Conservation (phyloP, 2,797 vertebrate species). For the Macropodus opercularis region DNA sequence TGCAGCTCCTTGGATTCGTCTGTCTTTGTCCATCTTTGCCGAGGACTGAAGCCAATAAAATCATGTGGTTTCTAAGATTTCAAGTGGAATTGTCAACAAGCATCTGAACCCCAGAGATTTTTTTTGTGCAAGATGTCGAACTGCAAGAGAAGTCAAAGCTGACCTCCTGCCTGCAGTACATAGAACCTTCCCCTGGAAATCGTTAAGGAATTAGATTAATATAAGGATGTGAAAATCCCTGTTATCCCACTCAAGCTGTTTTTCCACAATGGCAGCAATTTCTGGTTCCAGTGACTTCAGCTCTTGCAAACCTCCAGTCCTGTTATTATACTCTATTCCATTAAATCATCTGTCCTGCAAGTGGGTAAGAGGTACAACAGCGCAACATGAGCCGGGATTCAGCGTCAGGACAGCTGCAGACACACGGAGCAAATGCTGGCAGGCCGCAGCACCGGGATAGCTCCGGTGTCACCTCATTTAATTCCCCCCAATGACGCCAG, state of each 20-base stretch:
- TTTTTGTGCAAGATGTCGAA: constrained; percentile 24
- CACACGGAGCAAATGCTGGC: constrained; percentile 36
- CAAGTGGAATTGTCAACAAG: not conserved
- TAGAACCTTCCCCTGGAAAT: constrained; percentile 27
- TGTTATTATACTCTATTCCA: constrained; percentile 51
- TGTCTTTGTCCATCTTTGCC: constrained; percentile 3
- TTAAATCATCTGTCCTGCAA: constrained; percentile 44
- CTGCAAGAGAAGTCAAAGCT: not conserved
- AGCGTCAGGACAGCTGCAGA: constrained; percentile 53
- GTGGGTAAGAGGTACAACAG: constrained; percentile 23
- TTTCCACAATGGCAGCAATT: constrained; percentile 45
- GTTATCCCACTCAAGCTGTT: constrained; percentile 5
- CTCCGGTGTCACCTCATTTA: constrained; percentile 61
- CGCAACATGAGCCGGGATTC: constrained; percentile 52
- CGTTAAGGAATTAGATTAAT: constrained; percentile 20
- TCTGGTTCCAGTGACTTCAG: constrained; percentile 25
- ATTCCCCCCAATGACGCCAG: constrained; percentile 56
- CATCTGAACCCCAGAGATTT: not conserved
- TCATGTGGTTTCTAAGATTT: not conserved
- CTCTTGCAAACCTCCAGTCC: constrained; percentile 28
- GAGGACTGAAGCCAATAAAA: not conserved
- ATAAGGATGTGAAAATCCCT: constrained; percentile 20
- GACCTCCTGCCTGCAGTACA: constrained; percentile 41
- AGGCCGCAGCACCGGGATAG: constrained; percentile 19
- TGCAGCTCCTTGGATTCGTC: not conserved